Evolutionary conservation across 2,797 vertebrate species (phyloP).

Genomic region (Enteromius trimaculatus): DNA sequence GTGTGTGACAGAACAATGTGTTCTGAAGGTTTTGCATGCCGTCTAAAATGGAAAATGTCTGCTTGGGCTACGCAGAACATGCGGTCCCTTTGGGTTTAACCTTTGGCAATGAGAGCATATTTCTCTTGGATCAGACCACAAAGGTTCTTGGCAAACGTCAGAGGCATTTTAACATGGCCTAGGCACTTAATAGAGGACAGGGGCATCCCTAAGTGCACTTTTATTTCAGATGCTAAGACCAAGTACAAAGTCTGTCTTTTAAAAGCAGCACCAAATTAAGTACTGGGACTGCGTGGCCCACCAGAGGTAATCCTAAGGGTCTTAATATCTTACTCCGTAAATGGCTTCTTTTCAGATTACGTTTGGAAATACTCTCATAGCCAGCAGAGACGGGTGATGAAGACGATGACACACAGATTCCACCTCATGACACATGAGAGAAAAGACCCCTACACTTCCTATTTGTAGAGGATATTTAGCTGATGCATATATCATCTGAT

Average conservation of each 20-base stretch:
- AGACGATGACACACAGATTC: slow-evolving; percentile 1
- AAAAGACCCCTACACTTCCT: neutral
- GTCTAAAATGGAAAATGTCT: neutral
- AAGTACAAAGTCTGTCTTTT: slow-evolving; percentile 12
- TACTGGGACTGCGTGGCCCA: neutral
- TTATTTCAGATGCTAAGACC: slow-evolving; percentile 32
- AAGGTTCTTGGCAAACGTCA: slow-evolving; percentile 17
- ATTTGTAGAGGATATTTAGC: neutral
- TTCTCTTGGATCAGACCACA: slow-evolving; percentile 41
- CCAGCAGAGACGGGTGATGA: neutral
- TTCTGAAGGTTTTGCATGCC: neutral
- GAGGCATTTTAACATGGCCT: slow-evolving; percentile 22
- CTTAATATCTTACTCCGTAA: slow-evolving; percentile 39
- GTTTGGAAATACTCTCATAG: slow-evolving; percentile 43
- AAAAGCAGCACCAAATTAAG: slow-evolving; percentile 49
- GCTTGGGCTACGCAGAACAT: neutral
- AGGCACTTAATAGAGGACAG: slow-evolving; percentile 2
- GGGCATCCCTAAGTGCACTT: slow-evolving; percentile 20
- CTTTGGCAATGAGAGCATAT: slow-evolving; percentile 3
- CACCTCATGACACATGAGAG: slow-evolving; percentile 1
- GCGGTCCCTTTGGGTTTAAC: slow-evolving; percentile 27
- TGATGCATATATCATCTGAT: slow-evolving; percentile 26
- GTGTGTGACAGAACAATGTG: neutral
- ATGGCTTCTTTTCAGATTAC: slow-evolving; percentile 14
- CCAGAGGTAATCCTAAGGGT: slow-evolving; percentile 14